phyloP scores from a whole-genome alignment of 1,140 invertebrate genomes.

The Drosophila hydei region DNA sequence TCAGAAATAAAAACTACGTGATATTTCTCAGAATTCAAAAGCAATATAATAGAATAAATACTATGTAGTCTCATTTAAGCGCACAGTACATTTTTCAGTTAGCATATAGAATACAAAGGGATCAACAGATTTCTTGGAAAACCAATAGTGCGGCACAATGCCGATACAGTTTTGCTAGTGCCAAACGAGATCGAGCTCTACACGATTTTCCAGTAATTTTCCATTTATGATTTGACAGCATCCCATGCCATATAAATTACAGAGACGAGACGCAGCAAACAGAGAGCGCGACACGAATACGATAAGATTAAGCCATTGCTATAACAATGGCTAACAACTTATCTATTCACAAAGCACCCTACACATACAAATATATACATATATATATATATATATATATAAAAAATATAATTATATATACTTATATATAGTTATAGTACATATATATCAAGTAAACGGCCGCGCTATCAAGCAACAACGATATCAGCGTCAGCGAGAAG shows the following conservation, averaged over 20 bases:
- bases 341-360: constrained; percentile 24
- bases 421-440: not conserved
- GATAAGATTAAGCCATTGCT: constrained; percentile 38
- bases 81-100: too few species aligned
- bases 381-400: constrained; percentile 2
- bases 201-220: not conserved
- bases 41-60: too few species aligned
- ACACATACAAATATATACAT: constrained; percentile 3
- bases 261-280: constrained; percentile 23
- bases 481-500: constrained; percentile 34
- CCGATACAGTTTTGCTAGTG: too few species aligned
- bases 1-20: not conserved
- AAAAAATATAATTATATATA: not conserved
- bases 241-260: constrained; percentile 48
- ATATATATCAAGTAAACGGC: not conserved
- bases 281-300: constrained; percentile 32
- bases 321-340: constrained; percentile 39
- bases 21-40: not conserved
- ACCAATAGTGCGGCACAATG: too few species aligned
- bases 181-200: not conserved
- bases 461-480: constrained; percentile 28
- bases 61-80: too few species aligned
- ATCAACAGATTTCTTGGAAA: too few species aligned
- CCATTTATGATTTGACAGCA: constrained; percentile 29
- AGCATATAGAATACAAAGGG: too few species aligned